A percentile compares a stretch with the other conserved stretches of the same genome.
phyloP scores from a whole-genome alignment of 2,888 invertebrate species.

The Anaspis maculata region DNA sequence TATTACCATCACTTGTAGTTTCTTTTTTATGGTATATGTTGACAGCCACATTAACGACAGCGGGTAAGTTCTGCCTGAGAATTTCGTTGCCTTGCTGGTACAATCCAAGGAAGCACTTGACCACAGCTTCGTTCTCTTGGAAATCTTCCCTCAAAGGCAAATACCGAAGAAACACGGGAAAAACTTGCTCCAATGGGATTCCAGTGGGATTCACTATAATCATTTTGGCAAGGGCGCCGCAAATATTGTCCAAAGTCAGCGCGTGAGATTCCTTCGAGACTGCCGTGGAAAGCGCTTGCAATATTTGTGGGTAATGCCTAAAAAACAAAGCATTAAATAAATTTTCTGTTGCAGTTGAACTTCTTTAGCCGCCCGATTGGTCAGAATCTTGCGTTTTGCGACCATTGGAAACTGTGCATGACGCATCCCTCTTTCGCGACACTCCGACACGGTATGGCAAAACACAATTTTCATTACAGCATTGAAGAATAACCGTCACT shows the following conservation, averaged over 20 bases:
- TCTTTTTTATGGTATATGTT: constrained; percentile 51
- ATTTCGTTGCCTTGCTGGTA: constrained; percentile 54
- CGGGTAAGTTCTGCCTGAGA: constrained; percentile 46
- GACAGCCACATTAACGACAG: constrained; percentile 48
- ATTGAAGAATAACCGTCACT: constrained; percentile 1
- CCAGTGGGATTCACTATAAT: constrained; percentile 55
- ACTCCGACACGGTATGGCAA: no score
- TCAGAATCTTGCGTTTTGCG: no score
- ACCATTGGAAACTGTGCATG: no score
- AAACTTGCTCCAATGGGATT: constrained; percentile 63
- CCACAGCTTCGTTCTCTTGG: constrained; percentile 63
- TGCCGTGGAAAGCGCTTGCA: constrained; percentile 58
- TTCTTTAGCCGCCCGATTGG: no score
- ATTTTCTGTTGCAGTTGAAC: no score
- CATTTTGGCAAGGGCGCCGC: constrained; percentile 67
- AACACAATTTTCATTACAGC: constrained; percentile 4
- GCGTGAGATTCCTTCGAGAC: constrained; percentile 56
- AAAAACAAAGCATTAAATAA: not conserved
- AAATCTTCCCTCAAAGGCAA: constrained; percentile 67
- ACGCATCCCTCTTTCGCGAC: no score
- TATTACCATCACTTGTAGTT: constrained; percentile 45
- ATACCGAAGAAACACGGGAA: constrained; percentile 61
- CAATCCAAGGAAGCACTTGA: constrained; percentile 55
- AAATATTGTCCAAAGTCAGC: constrained; percentile 66
- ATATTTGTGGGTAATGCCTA: constrained; percentile 57